Percentiles rank a stretch among this genome's conserved stretches.
phyloP scores from a whole-genome alignment of 2,888 invertebrate genomes.

The Caenorhabditis becei region DNA sequence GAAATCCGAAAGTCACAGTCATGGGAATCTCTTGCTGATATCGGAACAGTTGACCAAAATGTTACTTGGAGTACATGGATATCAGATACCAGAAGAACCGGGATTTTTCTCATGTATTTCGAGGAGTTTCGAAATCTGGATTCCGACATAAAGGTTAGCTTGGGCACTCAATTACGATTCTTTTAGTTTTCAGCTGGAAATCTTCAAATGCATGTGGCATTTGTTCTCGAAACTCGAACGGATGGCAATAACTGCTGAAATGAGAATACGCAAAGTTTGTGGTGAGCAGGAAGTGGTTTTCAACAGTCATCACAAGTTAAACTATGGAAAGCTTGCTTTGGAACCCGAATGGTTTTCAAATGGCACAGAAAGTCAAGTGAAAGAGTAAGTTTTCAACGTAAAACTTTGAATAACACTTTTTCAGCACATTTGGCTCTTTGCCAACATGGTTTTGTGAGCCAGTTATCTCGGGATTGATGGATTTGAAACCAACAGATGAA shows the following conservation, averaged over 20 bases:
- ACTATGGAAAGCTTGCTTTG: no score
- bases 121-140: not conserved
- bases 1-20: no score
- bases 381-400: not conserved
- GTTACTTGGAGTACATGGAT: not conserved
- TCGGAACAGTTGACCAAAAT: not conserved
- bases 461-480: not conserved
- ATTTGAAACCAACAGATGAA: not conserved
- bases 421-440: not conserved
- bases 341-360: not conserved
- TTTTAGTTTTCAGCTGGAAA: not conserved
- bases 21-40: no score
- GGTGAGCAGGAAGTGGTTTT: not conserved
- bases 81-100: not conserved
- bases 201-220: not conserved
- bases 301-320: no score
- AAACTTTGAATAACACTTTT: not conserved
- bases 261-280: not conserved
- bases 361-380: not conserved
- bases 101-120: not conserved
- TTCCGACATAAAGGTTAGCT: not conserved
- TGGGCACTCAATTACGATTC: not conserved
- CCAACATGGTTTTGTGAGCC: not conserved
- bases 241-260: not conserved
- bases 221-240: not conserved